Percentiles rank a stretch among this genome's conserved stretches.
Evolutionary conservation across 92 coral and sea anemone genomes (phyloP).

Genomic region (Porites divaricata): DNA sequence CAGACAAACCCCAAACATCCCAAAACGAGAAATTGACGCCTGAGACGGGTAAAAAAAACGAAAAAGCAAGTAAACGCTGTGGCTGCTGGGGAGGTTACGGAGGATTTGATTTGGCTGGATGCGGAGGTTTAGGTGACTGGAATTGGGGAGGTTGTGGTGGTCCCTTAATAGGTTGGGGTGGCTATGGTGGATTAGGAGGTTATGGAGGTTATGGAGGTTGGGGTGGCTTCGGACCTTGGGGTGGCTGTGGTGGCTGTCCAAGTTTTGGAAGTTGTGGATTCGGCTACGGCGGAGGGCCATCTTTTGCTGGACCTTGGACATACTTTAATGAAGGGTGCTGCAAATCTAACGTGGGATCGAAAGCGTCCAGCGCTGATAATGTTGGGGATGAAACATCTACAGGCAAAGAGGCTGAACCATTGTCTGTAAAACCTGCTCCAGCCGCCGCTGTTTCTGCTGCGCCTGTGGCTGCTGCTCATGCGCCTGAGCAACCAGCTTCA

Average conservation of each 20-base stretch:
- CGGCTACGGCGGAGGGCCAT: slow-evolving; percentile 57
- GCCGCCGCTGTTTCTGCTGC: background rate
- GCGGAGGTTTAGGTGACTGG: slow-evolving; percentile 65
- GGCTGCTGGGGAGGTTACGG: slow-evolving; percentile 79
- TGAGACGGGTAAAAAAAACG: slow-evolving; percentile 38
- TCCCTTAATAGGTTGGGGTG: slow-evolving; percentile 74
- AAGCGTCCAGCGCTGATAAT: slow-evolving; percentile 14
- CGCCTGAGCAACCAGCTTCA: slow-evolving; percentile 18
- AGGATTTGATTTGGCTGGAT: slow-evolving; percentile 57
- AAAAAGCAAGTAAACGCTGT: slow-evolving; percentile 70
- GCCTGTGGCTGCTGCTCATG: background rate
- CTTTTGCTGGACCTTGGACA: slow-evolving; percentile 43
- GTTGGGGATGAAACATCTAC: slow-evolving; percentile 11
- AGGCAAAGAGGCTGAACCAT: slow-evolving; percentile 39
- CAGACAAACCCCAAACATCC: slow-evolving; percentile 19
- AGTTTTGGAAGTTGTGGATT: slow-evolving; percentile 65
- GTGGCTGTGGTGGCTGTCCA: slow-evolving; percentile 80
- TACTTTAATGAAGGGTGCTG: slow-evolving; percentile 72
- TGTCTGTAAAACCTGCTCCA: slow-evolving; percentile 34
- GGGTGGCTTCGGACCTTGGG: slow-evolving; percentile 76
- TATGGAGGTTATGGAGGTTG: slow-evolving; percentile 76
- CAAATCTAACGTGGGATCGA: slow-evolving; percentile 74
- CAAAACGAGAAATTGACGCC: slow-evolving; percentile 41
- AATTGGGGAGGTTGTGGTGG: slow-evolving; percentile 79
- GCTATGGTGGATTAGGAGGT: slow-evolving; percentile 67